Conservation (phyloP, 2,797 vertebrate genomes). For the Thamnophis elegans region DNA sequence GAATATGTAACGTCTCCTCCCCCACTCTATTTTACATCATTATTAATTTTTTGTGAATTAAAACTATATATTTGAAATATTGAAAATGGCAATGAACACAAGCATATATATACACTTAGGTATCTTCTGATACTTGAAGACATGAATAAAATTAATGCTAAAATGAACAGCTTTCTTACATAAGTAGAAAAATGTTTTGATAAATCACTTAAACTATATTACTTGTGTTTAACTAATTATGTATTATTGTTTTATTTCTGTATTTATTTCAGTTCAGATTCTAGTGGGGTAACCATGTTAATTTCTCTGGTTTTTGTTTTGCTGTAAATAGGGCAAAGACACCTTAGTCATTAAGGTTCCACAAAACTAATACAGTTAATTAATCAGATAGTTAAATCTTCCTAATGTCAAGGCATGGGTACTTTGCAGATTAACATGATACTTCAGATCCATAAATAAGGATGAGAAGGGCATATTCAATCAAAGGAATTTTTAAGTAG, state of each 20-base stretch:
- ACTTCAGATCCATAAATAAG: not conserved
- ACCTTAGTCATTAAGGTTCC: not conserved
- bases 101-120: not conserved
- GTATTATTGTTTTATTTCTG: slow-evolving; percentile 3
- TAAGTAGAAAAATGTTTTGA: slow-evolving; percentile 3
- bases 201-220: not conserved
- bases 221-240: slow-evolving; percentile 2
- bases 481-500: not conserved
- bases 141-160: not conserved
- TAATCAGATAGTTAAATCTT: slow-evolving; percentile 3
- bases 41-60: not conserved
- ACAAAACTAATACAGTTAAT: not conserved
- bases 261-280: not conserved
- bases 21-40: not conserved
- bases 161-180: not conserved
- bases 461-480: not conserved
- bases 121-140: not conserved
- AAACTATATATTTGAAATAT: not conserved
- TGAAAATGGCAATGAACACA: not conserved
- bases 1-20: not conserved
- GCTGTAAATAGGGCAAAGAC: not conserved
- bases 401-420: not conserved
- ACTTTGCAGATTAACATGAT: not conserved
- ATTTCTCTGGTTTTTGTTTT: not conserved
- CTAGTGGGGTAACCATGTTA: not conserved